A percentile compares a stretch with the other conserved stretches of the same genome.
phyloP scores from a whole-genome alignment of 2,888 invertebrate genomes.

The Opisthograptis luteolata region DNA sequence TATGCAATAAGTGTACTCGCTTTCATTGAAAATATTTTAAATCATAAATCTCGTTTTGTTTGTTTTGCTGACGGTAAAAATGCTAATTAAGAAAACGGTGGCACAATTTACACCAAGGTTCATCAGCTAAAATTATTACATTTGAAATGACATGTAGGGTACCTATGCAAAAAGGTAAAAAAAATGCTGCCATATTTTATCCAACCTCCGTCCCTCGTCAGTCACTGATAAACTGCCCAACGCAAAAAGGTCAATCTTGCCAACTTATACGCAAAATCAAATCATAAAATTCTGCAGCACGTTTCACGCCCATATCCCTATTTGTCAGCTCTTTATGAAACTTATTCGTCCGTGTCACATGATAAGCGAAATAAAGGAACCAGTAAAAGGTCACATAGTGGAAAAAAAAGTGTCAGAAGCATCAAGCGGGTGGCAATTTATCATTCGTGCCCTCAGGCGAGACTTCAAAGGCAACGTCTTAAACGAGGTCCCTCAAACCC shows the following conservation, averaged over 20 bases:
- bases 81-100: not conserved
- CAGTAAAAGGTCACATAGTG: slow-evolving; percentile 58
- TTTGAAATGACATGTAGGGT: not conserved
- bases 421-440: slow-evolving; percentile 69
- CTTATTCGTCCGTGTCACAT: slow-evolving; percentile 61
- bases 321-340: slow-evolving; percentile 63
- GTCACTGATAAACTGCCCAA: slow-evolving; percentile 10
- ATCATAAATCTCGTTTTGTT: no score
- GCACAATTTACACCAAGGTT: not conserved
- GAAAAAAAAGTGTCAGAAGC: slow-evolving; percentile 63
- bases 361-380: slow-evolving; percentile 69
- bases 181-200: not conserved
- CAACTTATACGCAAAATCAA: slow-evolving; percentile 22
- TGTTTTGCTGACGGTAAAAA: no score
- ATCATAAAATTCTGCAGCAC: slow-evolving; percentile 28
- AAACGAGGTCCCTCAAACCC: slow-evolving; percentile 60
- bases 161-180: not conserved
- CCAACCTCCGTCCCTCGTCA: slow-evolving; percentile 3
- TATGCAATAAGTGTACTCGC: no score
- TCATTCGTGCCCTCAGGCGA: slow-evolving; percentile 62
- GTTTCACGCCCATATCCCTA: slow-evolving; percentile 43
- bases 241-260: slow-evolving; percentile 17
- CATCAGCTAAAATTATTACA: not conserved
- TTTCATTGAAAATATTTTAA: no score
- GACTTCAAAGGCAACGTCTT: slow-evolving; percentile 61